Evolutionary conservation across 2,888 invertebrate genomes (phyloP), one percentile per base, ranked within the genome.

Genomic region (Gymnoscelis rufifasciata): DNA sequence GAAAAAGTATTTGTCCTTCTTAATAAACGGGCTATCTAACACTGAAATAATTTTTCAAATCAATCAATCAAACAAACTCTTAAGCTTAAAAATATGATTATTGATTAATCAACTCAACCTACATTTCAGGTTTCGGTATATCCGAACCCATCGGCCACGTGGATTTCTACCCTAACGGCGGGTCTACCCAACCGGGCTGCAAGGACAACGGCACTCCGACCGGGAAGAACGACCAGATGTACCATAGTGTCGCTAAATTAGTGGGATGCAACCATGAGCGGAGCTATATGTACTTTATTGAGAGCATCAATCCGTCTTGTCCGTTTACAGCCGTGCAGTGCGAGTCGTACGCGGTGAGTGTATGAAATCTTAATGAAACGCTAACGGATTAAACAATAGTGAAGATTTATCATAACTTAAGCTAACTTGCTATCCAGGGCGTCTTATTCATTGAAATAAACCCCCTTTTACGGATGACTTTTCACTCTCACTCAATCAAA

Each of bases 151-250:
- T 95, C 35, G 97, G 96, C 0, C 96, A 97, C 74, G 93, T 96
- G 2, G 97, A 97, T 75, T 97, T 96, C 79, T 97, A 93, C 72
- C 96, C 97, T 0, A 97, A 97, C 69, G 96, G 96, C 0, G 97
- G 97, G 0, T 90, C 92, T 4, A 91, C 92, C 47, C 97, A 89
- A 54, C 89, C 88, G 0, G 89, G 89, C 0, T 89, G 89, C 43
- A 79, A 74, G 56, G 71, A 71, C 13, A 37, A 60, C 0, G 61
- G 51, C 24, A 56, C 74, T 0, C 61, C 64, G 0, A 54, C 56
- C 14, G 59, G 54, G 2, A 60, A 64, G 1, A 62, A 58, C 13
- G 68, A 56, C 5, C 75, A 81, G 10, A 65, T 83, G 62, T 83
- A 79, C 62, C 72, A 67, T 33, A 72, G 76, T 38, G 82, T 94